phyloP scores from a whole-genome alignment of 2,113 vertebrate genomes.

The Lanius ludovicianus region DNA sequence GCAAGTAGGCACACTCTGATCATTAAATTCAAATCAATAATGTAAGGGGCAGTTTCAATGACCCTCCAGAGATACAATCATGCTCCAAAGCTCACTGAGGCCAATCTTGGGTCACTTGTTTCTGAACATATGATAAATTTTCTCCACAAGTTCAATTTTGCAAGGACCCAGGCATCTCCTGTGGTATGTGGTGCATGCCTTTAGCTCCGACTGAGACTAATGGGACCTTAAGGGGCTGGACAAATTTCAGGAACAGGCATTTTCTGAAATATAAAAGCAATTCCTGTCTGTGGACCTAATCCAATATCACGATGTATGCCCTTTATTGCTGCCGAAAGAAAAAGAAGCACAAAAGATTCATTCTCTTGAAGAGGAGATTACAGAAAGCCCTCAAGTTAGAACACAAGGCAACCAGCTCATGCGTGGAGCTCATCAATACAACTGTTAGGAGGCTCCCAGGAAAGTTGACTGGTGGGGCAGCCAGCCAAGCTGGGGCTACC shows the following conservation, averaged over 20 bases:
- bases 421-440: rapidly evolving
- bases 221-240: background rate
- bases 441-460: background rate
- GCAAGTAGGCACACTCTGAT: background rate
- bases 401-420: background rate
- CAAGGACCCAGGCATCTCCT: background rate
- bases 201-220: background rate
- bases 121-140: background rate
- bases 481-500: background rate
- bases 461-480: background rate
- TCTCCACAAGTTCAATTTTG: background rate
- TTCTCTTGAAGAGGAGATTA: background rate
- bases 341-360: background rate
- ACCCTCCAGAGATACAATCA: background rate
- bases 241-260: background rate
- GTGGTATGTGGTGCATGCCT: background rate
- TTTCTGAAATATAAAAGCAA: background rate
- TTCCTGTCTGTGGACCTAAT: background rate
- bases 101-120: slow-evolving; percentile 23
- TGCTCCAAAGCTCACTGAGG: slow-evolving; percentile 13
- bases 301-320: background rate
- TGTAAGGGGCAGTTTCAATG: background rate
- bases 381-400: background rate
- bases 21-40: slow-evolving; percentile 13
- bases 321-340: background rate